Conservation (phyloP, 2,113 vertebrate genomes). For the Ceyx cyanopectus region DNA sequence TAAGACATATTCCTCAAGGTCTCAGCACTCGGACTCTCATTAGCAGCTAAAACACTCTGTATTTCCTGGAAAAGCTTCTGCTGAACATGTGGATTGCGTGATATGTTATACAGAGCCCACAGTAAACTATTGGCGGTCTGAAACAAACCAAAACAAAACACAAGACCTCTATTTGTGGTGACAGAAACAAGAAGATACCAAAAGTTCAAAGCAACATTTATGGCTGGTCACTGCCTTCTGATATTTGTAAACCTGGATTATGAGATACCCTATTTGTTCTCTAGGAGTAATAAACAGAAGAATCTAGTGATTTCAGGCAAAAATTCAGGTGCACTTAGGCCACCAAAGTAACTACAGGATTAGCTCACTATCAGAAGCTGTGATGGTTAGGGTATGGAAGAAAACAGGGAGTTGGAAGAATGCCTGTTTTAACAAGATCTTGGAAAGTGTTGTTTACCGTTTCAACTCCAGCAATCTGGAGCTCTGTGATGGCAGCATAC, state of each 20-base stretch:
- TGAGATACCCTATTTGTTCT: neutral
- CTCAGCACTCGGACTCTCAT: constrained; percentile 81
- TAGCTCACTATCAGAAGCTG: too few relatives aligned
- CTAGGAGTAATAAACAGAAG: neutral
- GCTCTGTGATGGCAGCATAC: constrained; percentile 89
- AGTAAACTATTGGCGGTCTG: constrained; percentile 96
- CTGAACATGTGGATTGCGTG: constrained; percentile 87
- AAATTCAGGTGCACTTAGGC: neutral
- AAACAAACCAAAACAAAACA: neutral
- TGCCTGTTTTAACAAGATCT: neutral
- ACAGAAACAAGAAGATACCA: neutral
- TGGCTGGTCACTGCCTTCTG: neutral
- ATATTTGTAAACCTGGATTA: neutral
- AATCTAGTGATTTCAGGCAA: neutral
- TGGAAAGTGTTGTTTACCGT: constrained; percentile 79
- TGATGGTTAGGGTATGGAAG: neutral
- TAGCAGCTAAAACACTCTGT: constrained; percentile 71
- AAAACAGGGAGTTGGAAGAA: neutral
- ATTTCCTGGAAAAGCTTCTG: constrained; percentile 88
- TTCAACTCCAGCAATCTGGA: constrained; percentile 94
- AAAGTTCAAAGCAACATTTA: neutral
- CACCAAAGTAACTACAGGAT: rapidly evolving
- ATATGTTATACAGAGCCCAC: constrained; percentile 95
- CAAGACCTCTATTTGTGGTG: neutral
- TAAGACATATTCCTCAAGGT: constrained; percentile 91